phyloP scores from a whole-genome alignment of 2,888 invertebrate genomes.

The Ochlodes sylvanus region DNA sequence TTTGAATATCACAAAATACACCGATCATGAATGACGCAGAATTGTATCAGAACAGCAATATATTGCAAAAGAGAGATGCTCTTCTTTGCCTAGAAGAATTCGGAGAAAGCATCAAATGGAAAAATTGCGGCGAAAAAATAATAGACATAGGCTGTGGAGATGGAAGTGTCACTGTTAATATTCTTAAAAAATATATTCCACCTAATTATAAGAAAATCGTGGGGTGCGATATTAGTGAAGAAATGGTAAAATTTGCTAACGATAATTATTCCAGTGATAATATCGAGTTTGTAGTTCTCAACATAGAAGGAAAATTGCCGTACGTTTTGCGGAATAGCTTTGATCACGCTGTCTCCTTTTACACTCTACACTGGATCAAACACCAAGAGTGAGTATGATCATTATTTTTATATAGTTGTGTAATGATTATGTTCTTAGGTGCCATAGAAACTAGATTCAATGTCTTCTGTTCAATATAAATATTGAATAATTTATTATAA shows the following conservation, averaged over 20 bases:
- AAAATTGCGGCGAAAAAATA: conserved; percentile 67
- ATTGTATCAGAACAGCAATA: conserved; percentile 88
- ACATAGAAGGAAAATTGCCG: conserved; percentile 84
- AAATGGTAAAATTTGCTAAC: conserved; percentile 89
- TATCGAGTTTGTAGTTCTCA: conserved; percentile 80
- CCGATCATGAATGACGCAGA: conserved; percentile 85
- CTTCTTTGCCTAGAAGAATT: conserved; percentile 87
- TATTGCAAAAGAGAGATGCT: conserved; percentile 86
- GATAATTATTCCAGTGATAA: conserved; percentile 74
- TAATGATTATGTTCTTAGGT: too few relatives aligned
- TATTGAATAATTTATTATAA: too few relatives aligned
- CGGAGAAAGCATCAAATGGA: conserved; percentile 84
- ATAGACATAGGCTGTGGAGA: conserved; percentile 91
- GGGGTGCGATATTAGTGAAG: conserved; percentile 89
- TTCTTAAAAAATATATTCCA: conserved; percentile 86
- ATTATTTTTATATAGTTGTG: not conserved
- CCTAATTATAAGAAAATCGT: conserved; percentile 77
- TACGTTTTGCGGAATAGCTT: conserved; percentile 79
- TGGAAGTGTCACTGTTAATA: conserved; percentile 87
- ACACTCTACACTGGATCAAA: conserved; percentile 92
- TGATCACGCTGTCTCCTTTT: conserved; percentile 90
- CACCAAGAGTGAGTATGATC: conserved; percentile 86
- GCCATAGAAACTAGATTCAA: too few relatives aligned
- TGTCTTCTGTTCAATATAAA: too few relatives aligned
- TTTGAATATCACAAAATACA: conserved; percentile 33